phyloP scores from a whole-genome alignment of 1,140 invertebrate species.

The Cyclina sinensis region DNA sequence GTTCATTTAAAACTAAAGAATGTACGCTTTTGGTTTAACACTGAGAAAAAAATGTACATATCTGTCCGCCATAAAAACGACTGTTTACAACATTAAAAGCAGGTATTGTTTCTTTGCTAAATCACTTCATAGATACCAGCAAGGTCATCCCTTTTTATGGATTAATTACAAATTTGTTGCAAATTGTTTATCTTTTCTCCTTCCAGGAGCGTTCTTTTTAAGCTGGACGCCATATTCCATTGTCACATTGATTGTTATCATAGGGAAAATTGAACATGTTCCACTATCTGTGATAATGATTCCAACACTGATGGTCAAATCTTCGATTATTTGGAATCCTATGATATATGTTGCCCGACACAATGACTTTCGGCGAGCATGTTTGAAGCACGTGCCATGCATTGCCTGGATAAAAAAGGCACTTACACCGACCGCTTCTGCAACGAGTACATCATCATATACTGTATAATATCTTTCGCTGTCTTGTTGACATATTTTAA shows the following conservation, averaged over 20 bases:
- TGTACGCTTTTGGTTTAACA: too few species aligned
- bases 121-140: too few species aligned
- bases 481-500: too few species aligned
- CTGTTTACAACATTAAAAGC: too few species aligned
- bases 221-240: slow-evolving; percentile 56
- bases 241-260: neutral
- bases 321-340: slow-evolving; percentile 58
- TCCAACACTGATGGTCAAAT: slow-evolving; percentile 39
- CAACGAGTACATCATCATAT: neutral
- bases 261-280: slow-evolving; percentile 11
- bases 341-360: slow-evolving; percentile 54
- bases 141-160: too few species aligned
- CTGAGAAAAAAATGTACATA: too few species aligned
- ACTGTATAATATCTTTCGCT: neutral
- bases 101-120: too few species aligned
- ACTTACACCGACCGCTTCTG: neutral
- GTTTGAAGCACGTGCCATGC: neutral
- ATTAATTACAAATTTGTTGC: neutral
- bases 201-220: slow-evolving; percentile 51
- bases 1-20: too few species aligned
- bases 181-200: neutral
- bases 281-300: neutral
- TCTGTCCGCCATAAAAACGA: too few species aligned
- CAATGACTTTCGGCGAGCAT: slow-evolving; percentile 11
- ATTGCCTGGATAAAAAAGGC: neutral